These are phyloP conservation scores for Cephus pulcher DNA, from an alignment of 2,888 invertebrate genomes.

Conservation along the genomic window DNA sequence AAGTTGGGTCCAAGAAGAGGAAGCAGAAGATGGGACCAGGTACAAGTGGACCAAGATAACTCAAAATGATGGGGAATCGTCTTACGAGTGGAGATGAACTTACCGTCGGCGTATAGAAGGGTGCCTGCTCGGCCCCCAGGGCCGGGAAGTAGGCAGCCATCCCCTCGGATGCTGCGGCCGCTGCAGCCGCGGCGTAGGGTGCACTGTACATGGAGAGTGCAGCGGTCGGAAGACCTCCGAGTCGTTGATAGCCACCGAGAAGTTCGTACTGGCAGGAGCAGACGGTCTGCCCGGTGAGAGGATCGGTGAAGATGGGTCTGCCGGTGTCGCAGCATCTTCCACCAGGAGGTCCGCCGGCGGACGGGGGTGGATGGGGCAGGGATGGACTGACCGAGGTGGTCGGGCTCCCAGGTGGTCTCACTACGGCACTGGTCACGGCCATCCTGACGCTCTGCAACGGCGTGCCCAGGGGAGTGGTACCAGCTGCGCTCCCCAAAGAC, in stretches of 20 bases:
- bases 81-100: constrained; percentile 65
- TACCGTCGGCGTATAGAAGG: constrained; percentile 87
- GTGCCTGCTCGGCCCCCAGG: constrained; percentile 86
- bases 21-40: no score
- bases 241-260: constrained; percentile 83
- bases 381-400: constrained; percentile 69
- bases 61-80: no score
- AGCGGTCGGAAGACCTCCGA: constrained; percentile 76
- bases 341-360: constrained; percentile 59
- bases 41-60: accelerated
- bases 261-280: constrained; percentile 93
- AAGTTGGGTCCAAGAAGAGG: no score
- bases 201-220: constrained; percentile 84
- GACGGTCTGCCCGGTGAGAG: constrained; percentile 87
- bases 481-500: constrained; percentile 51
- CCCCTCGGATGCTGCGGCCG: constrained; percentile 71
- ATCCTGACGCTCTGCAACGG: constrained; percentile 68
- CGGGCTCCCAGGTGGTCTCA: constrained; percentile 68
- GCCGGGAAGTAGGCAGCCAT: constrained; percentile 90
- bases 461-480: constrained; percentile 57
- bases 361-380: constrained; percentile 68
- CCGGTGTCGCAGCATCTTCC: constrained; percentile 91
- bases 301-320: constrained; percentile 90
- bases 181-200: constrained; percentile 77
- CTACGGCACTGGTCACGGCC: constrained; percentile 69